Evolutionary conservation across 1,140 invertebrate genomes (phyloP).

Genomic region (Andricus grossulariae): DNA sequence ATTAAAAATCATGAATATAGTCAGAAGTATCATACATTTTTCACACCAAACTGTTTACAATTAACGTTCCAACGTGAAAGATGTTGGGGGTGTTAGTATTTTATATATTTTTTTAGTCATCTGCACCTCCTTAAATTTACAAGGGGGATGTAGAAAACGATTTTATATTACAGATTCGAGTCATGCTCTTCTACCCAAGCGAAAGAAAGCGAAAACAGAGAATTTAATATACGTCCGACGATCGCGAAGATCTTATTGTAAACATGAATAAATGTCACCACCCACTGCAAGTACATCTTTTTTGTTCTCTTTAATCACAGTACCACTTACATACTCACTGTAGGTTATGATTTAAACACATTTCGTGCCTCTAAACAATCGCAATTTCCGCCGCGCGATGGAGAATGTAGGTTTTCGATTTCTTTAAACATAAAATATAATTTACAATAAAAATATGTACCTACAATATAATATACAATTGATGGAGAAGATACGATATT

Average conservation of each 20-base stretch:
- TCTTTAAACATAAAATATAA: constrained; percentile 24
- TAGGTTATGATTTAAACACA: constrained; percentile 29
- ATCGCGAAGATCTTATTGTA: neutral
- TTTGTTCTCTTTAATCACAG: neutral
- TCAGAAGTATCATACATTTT: constrained; percentile 25
- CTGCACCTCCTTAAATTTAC: constrained; percentile 24
- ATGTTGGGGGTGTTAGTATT: constrained; percentile 20
- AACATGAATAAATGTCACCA: constrained; percentile 26
- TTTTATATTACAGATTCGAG: constrained; percentile 30
- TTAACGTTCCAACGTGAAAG: constrained; percentile 3
- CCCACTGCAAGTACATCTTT: constrained; percentile 8
- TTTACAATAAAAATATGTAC: constrained; percentile 21
- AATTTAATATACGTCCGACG: neutral
- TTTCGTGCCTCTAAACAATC: neutral
- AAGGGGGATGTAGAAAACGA: constrained; percentile 12
- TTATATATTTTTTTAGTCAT: constrained; percentile 7
- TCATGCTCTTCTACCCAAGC: constrained; percentile 14
- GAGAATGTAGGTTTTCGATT: neutral
- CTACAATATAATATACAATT: constrained; percentile 16
- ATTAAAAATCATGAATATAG: constrained; percentile 18
- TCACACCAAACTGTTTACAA: constrained; percentile 27
- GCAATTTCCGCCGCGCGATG: neutral
- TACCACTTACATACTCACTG: constrained; percentile 23
- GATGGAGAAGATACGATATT: constrained; percentile 13
- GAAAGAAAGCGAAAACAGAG: constrained; percentile 13